A percentile compares a stretch with the other conserved stretches of the same genome.
These are phyloP conservation scores for Drosophila busckii DNA, from an alignment of 1,140 invertebrate genomes.

Conservation along the genomic window DNA sequence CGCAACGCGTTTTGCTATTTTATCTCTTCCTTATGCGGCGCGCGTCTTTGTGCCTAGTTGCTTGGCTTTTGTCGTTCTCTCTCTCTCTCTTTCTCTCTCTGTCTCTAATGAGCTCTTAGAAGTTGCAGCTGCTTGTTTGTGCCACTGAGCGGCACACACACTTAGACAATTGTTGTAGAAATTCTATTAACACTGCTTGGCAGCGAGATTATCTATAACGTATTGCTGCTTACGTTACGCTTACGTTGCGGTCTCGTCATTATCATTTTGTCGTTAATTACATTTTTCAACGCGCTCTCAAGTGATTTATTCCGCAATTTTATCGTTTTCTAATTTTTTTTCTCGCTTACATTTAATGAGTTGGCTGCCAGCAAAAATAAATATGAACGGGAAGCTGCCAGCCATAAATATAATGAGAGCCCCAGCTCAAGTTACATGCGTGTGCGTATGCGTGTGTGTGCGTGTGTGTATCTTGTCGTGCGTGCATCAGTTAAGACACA, in stretches of 20 bases:
- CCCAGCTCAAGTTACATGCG: conserved; percentile 21
- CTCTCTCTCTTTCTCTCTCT: too few species aligned
- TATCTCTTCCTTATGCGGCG: conserved; percentile 64
- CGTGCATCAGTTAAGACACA: conserved; percentile 43
- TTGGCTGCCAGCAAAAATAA: conserved; percentile 38
- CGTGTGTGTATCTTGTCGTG: conserved; percentile 8
- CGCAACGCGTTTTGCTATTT: conserved; percentile 44
- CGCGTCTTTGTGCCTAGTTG: conserved; percentile 51
- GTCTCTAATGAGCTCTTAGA: conserved; percentile 59
- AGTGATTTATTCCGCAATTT: conserved; percentile 76
- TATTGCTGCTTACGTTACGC: too few species aligned
- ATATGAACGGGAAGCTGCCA: conserved; percentile 44
- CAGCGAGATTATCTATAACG: conserved; percentile 29
- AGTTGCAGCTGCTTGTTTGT: too few species aligned
- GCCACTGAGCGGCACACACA: conserved; percentile 41
- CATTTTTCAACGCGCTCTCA: conserved; percentile 75
- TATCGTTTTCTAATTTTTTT: conserved; percentile 75
- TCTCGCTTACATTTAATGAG: conserved; percentile 48
- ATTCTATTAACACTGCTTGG: conserved; percentile 57
- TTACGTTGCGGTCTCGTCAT: conserved; percentile 63
- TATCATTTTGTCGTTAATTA: conserved; percentile 77
- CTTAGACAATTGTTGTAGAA: conserved; percentile 19
- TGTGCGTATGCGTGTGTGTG: conserved; percentile 2
- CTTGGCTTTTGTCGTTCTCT: conserved; percentile 67
- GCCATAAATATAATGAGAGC: conserved; percentile 40